Evolutionary conservation across 64 coral and sea anemone genomes (phyloP).

Genomic region (Actinia equina): DNA sequence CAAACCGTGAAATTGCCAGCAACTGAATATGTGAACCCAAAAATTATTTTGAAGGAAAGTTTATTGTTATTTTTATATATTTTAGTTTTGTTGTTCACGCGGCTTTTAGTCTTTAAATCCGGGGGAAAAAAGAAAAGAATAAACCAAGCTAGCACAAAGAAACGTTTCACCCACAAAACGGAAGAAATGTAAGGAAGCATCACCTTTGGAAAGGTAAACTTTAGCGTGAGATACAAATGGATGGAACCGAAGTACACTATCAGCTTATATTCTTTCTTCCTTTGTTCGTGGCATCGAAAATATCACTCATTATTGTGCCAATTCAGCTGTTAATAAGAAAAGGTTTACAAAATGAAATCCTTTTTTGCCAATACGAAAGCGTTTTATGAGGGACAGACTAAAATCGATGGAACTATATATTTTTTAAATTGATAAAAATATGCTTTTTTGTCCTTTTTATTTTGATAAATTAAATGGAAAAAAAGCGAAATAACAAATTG

Average conservation of each 20-base stretch:
- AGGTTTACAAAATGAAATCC: background rate
- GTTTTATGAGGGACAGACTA: too few species aligned
- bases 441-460: too few species aligned
- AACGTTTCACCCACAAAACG: background rate
- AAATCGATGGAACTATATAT: too few species aligned
- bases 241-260: too few species aligned
- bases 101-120: background rate
- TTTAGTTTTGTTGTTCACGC: background rate
- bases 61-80: background rate
- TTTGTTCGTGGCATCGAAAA: background rate
- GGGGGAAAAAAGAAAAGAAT: background rate
- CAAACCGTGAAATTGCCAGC: background rate
- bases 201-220: background rate
- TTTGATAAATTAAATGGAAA: too few species aligned
- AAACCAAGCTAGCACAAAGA: background rate
- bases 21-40: background rate
- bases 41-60: background rate
- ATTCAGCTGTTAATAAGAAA: background rate
- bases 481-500: background rate
- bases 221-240: background rate
- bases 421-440: too few species aligned
- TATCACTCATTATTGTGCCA: background rate
- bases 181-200: background rate
- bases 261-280: background rate
- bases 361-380: background rate